These are phyloP conservation scores for Hapalemur alaotrensis DNA, from an alignment of 2,797 vertebrate species.

Conservation along the genomic window DNA sequence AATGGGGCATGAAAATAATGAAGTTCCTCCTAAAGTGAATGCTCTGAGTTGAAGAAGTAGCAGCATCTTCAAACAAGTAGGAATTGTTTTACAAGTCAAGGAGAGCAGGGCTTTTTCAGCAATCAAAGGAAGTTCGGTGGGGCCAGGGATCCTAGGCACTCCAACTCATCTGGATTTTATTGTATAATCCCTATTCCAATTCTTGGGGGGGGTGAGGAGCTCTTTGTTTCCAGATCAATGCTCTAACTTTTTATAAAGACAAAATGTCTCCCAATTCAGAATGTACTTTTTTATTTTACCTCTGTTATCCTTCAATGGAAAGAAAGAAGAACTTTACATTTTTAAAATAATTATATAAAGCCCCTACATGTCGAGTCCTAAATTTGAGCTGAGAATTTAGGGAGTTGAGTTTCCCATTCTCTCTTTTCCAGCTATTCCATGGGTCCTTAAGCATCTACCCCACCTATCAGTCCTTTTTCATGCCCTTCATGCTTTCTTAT, in stretches of 20 bases:
- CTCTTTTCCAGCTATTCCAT: neutral
- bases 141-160: neutral
- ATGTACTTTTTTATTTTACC: neutral
- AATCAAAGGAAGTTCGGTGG: neutral
- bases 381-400: neutral
- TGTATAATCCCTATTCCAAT: neutral
- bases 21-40: neutral
- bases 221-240: neutral
- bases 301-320: neutral
- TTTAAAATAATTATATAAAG: neutral
- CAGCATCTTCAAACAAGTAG: neutral
- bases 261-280: neutral
- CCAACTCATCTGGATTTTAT: neutral
- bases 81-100: neutral
- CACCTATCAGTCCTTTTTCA: neutral
- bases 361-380: neutral
- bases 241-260: neutral
- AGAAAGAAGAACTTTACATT: neutral
- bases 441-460: neutral
- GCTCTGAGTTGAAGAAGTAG: neutral
- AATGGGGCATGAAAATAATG: neutral
- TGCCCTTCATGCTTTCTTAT: neutral
- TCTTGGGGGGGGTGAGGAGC: rapidly evolving
- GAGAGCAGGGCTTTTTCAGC: neutral
- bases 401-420: neutral